Evolutionary conservation across 2,797 vertebrate species (phyloP), one percentile per base, ranked within the genome.

Genomic region (Melanotaenia trifasciata): DNA sequence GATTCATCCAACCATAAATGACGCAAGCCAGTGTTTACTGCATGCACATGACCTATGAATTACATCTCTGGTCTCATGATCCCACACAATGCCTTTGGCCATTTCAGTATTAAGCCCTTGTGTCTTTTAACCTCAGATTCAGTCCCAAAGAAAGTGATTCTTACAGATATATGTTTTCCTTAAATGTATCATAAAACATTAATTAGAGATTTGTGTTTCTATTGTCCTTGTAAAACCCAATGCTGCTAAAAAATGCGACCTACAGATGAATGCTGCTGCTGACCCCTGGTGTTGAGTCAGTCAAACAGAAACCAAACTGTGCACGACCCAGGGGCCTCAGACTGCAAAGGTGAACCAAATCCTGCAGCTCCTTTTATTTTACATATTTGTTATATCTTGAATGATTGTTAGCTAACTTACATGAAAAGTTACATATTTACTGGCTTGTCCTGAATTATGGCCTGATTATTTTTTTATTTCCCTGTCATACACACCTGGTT

Each of bases 261-360:
- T 22, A 28, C 16, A 10, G 13, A 26, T 32, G 9, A 30, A 32
- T 9, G 54, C 8, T 62, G 54, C 20, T 62, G 64, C 64, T 61
- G 36, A 30, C 72, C 72, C 12, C 64, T 67, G 38, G 58, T 74
- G 72, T 35, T 45, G 8, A 54, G 14, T 53, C 20, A 18, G 14
- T 6, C 6, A 14, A 26, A 54, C 7, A 70, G 22, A 32, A 28
- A 60, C 16, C 13, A 20, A 26, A 4, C 26, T 32, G 13, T 26
- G 4, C 1, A 30, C 13, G 30, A 38, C 26, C 30, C 20, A 67
- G 28, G 16, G 13, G 16, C 16, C 16, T 18, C 9, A 45, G 36
- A 67, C 14, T 10, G 32, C 1, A 4, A 30, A 65, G 32, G 40
- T 26, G 7, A 3, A 18, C 12, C 16, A 11, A n/a, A 24, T 50